Conservation (phyloP, 2,797 vertebrate genomes). For the Sebastes steindachneri region DNA sequence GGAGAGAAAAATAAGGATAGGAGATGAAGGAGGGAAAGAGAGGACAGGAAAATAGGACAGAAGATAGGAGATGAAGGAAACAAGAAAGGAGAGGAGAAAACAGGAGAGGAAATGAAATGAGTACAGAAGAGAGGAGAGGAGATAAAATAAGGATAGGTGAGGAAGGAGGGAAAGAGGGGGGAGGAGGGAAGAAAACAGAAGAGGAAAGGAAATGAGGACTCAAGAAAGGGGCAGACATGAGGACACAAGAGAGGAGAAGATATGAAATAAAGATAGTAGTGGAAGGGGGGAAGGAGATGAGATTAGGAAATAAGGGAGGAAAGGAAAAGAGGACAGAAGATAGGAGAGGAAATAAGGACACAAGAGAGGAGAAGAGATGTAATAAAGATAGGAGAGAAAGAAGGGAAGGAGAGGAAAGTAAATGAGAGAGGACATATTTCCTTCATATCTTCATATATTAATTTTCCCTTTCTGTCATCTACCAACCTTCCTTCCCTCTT, state of each 20-base stretch:
- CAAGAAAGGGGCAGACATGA: no score
- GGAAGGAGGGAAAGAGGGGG: no score
- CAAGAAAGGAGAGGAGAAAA: no score
- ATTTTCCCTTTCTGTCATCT: not conserved
- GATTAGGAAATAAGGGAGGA: not conserved
- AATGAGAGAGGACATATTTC: not conserved
- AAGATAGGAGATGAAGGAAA: no score
- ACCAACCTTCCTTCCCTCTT: not conserved
- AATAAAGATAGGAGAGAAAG: not conserved
- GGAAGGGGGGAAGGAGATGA: not conserved
- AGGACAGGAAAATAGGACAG: not conserved
- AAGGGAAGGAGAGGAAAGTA: not conserved
- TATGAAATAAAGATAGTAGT: no score
- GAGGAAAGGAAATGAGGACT: not conserved
- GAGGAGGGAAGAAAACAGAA: not conserved
- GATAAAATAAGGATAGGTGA: accelerated
- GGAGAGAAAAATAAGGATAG: no score
- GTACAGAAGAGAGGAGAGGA: no score
- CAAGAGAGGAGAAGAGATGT: not conserved
- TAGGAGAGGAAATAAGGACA: not conserved
- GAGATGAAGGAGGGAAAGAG: accelerated
- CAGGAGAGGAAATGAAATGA: not conserved
- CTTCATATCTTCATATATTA: not conserved
- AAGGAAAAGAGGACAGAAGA: not conserved
- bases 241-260: not conserved